Conservation (phyloP, 2,888 invertebrate species). For the Heliconius aoede region DNA sequence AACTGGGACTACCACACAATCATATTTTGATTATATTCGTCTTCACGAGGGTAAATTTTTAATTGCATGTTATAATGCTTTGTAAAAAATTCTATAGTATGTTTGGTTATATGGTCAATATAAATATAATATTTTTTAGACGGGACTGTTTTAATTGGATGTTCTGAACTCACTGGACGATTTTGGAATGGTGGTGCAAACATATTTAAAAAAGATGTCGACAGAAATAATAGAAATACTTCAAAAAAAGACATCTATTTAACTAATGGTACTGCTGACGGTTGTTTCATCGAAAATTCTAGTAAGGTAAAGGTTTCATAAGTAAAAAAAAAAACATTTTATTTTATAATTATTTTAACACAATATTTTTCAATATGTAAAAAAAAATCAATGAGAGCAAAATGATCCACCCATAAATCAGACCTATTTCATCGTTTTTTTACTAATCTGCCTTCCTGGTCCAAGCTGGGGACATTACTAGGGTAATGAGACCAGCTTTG, state of each 20-base stretch:
- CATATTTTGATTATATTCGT: conserved; percentile 71
- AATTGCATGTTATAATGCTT: neutral
- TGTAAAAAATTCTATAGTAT: no score
- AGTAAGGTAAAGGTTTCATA: conserved; percentile 60
- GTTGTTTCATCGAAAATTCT: conserved; percentile 70
- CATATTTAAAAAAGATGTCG: conserved; percentile 60
- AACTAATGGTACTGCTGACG: conserved; percentile 72
- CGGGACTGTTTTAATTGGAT: conserved; percentile 72
- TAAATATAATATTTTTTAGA: conserved; percentile 56
- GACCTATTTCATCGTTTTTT: no score
- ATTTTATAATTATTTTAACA: neutral
- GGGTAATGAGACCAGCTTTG: no score
- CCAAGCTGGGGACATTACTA: no score
- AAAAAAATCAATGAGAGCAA: no score
- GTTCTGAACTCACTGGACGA: conserved; percentile 77
- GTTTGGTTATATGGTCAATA: neutral
- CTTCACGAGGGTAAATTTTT: conserved; percentile 63
- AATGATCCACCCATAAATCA: no score
- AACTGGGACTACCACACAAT: conserved; percentile 64
- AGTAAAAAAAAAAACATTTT: neutral
- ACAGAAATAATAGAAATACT: conserved; percentile 55
- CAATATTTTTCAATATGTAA: no score
- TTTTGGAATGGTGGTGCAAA: conserved; percentile 77
- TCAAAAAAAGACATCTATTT: conserved; percentile 64
- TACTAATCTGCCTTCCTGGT: no score